Percentiles rank a stretch among this genome's conserved stretches.
Conservation (phyloP, 1,140 invertebrate genomes). For the Eulimnadia texana region DNA sequence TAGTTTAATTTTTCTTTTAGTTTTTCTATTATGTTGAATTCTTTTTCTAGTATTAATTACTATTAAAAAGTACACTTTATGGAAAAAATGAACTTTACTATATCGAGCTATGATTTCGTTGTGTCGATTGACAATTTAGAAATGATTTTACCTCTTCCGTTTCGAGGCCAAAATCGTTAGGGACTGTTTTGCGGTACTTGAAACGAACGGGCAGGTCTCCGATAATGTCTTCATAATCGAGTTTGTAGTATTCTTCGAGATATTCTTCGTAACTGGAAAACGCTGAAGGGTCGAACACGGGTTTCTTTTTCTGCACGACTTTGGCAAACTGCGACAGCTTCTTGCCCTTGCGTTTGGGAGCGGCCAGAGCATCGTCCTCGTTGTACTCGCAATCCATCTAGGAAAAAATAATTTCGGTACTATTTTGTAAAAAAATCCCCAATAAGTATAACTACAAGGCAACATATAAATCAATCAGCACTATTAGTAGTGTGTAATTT, state of each 20-base stretch:
- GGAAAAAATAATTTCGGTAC: conserved; percentile 17
- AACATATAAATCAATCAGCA: no score
- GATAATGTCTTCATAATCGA: conserved; percentile 91
- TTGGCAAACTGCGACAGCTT: conserved; percentile 44
- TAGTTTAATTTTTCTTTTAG: no score
- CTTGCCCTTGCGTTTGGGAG: conserved; percentile 24
- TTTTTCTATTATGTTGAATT: no score
- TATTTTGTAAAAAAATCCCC: neutral
- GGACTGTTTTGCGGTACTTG: conserved; percentile 74
- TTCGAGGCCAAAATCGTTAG: conserved; percentile 83
- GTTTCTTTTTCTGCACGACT: conserved; percentile 51
- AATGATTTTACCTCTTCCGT: conserved; percentile 57
- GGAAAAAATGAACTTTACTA: no score
- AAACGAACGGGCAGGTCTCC: conserved; percentile 80
- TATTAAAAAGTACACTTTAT: no score
- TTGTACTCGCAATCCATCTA: conserved; percentile 82
- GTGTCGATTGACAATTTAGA: conserved; percentile 3
- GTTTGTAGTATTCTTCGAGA: conserved; percentile 82
- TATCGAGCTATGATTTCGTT: no score
- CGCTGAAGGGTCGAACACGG: conserved; percentile 59
- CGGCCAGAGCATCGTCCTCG: conserved; percentile 34
- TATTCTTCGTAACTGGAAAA: conserved; percentile 56
- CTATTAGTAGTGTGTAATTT: no score
- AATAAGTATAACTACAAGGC: no score
- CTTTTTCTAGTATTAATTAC: no score